Evolutionary conservation across 2,888 invertebrate species (phyloP), one percentile per base, ranked within the genome.

Genomic region (Helicoverpa assulta): DNA sequence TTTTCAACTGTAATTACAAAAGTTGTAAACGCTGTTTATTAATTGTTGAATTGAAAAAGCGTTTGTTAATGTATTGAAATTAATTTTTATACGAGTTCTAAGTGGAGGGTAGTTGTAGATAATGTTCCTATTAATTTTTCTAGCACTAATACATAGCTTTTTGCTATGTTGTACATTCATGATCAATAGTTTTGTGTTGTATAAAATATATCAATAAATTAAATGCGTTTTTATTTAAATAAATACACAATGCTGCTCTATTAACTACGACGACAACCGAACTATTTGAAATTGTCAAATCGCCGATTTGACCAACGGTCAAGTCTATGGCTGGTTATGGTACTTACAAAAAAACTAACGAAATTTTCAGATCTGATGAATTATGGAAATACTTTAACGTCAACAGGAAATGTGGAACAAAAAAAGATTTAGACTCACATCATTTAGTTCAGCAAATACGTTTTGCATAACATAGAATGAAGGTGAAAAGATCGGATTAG

Each of bases 1-100:
- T 60, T 90, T 90, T 89, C 83, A 77, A 83, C 85, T 88, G 89
- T 90, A 91, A 91, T 92, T 89, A 90, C 87, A 85, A 43, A 43
- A 73, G 86, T 86, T 90, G 88, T 91, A 88, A 91, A 90, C 85
- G 85, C 83, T 80, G 85, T 62, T 69, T 87, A 88, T 86, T 89
- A 89, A 89, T 90, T 89, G 85, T 88, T 86, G 80, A 86, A 87
- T 89, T 88, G 85, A 89, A 88, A 86, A 83, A 81, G 79, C 80
- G 86, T 85, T 83, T 84, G 83, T 85, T 87, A 86, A 86, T 71
- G 58, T 55, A 69, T 70, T 54, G 64, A 57, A 53, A 21, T 26
- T 51, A 56, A 69, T 75, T 43, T 70, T 64, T 66, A 61, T 69
- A 33, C 56, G 64, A 57, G 47, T 69, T 50, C 43, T 70, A 33